Conservation (phyloP, 2,888 invertebrate species). For the Agrochola circellaris region DNA sequence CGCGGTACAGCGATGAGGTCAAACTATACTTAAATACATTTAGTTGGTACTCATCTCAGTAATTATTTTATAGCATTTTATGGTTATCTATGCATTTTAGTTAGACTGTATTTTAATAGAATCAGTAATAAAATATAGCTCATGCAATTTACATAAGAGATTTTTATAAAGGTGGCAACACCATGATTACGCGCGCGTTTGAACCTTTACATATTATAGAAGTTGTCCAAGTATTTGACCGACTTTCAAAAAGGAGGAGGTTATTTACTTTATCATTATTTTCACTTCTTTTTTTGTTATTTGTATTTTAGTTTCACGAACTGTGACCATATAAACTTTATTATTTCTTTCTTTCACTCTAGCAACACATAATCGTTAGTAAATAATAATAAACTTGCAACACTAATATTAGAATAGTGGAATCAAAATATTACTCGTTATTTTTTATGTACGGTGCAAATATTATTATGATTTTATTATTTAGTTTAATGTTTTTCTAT, state of each 20-base stretch:
- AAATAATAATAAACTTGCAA: conserved; percentile 9
- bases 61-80: conserved; percentile 34
- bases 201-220: neutral
- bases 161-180: neutral
- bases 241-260: neutral
- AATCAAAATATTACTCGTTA: conserved; percentile 32
- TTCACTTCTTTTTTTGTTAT: too few species aligned
- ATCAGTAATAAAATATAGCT: conserved; percentile 2
- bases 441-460: conserved; percentile 51
- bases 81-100: conserved; percentile 44
- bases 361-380: conserved; percentile 25
- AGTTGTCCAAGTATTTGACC: neutral
- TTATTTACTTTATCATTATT: conserved; percentile 13
- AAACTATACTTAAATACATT: too few species aligned
- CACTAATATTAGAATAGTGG: conserved; percentile 44
- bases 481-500: conserved; percentile 25
- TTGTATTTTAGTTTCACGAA: too few species aligned
- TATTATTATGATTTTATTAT: conserved; percentile 32
- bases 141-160: neutral
- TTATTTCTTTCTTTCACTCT: neutral
- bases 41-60: conserved; percentile 16
- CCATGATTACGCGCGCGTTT: neutral
- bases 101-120: conserved; percentile 12
- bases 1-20: too few species aligned
- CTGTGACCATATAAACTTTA: too few species aligned